Evolutionary conservation across 2,797 vertebrate species (phyloP).

Genomic region (Novumbra hubbsi): DNA sequence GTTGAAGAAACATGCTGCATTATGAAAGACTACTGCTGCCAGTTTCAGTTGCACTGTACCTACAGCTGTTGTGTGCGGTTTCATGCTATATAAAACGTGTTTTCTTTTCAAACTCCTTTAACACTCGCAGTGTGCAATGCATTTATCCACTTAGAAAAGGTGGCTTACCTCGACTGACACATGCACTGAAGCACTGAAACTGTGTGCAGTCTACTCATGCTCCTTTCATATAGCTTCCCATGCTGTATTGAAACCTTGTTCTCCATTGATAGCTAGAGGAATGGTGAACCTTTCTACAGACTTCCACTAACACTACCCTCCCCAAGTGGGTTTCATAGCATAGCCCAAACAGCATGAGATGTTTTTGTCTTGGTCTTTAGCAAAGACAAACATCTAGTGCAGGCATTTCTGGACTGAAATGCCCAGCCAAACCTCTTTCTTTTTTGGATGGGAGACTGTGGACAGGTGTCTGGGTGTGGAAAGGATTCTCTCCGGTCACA

Average conservation of each 20-base stretch:
- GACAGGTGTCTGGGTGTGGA: constrained; percentile 18
- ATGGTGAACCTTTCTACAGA: constrained; percentile 42
- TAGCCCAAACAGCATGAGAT: constrained; percentile 67
- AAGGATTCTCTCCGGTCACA: not conserved
- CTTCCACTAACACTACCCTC: constrained; percentile 25
- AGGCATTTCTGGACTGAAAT: constrained; percentile 64
- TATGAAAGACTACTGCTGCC: constrained; percentile 18
- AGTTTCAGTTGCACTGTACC: not conserved
- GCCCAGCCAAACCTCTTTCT: constrained; percentile 62
- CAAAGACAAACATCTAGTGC: constrained; percentile 51
- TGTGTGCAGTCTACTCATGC: constrained; percentile 65
- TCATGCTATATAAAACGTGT: constrained; percentile 20
- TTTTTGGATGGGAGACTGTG: constrained; percentile 42
- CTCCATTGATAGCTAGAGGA: constrained; percentile 39
- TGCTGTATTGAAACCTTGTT: constrained; percentile 51
- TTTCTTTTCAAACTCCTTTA: constrained; percentile 35
- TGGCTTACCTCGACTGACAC: constrained; percentile 49
- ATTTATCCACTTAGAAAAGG: constrained; percentile 62
- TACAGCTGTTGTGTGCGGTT: not conserved
- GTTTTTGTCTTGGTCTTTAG: constrained; percentile 47
- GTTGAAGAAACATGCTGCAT: constrained; percentile 67
- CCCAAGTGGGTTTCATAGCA: constrained; percentile 55
- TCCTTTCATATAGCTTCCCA: constrained; percentile 71
- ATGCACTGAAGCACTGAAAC: constrained; percentile 53
- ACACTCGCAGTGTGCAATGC: constrained; percentile 46